Evolutionary conservation across 2,888 invertebrate genomes (phyloP).

Genomic region (Julus scanicus): DNA sequence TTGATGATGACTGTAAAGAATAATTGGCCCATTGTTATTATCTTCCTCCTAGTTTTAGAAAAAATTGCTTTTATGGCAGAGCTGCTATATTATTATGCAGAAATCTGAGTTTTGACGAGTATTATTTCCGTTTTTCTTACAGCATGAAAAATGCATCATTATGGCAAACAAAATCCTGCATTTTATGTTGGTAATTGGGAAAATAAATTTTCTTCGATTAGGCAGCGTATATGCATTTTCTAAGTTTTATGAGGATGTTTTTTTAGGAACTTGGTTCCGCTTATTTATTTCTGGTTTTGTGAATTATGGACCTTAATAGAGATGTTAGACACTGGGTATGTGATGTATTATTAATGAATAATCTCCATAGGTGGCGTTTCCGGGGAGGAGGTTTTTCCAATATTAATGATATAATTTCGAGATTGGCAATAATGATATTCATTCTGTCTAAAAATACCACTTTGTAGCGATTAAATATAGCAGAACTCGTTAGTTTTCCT

Average conservation of each 20-base stretch:
- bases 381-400: background rate
- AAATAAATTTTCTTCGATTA: background rate
- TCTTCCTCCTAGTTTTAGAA: background rate
- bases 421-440: background rate
- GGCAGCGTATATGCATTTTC: background rate
- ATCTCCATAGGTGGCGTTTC: conserved; percentile 1
- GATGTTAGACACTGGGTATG: background rate
- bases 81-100: background rate
- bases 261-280: background rate
- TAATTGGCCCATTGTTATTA: conserved; percentile 4
- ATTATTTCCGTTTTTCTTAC: background rate
- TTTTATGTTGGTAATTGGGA: background rate
- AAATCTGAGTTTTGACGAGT: background rate
- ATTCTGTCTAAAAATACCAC: background rate
- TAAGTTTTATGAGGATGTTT: background rate
- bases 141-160: background rate
- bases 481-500: background rate
- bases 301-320: background rate
- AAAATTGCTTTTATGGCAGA: background rate
- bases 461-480: background rate
- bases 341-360: background rate
- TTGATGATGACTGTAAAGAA: background rate
- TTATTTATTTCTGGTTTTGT: background rate
- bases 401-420: background rate
- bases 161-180: background rate